A percentile compares a stretch with the other conserved stretches of the same genome.
These are phyloP conservation scores for Hemitrygon akajei DNA, from an alignment of 2,797 vertebrate genomes.

Conservation along the genomic window DNA sequence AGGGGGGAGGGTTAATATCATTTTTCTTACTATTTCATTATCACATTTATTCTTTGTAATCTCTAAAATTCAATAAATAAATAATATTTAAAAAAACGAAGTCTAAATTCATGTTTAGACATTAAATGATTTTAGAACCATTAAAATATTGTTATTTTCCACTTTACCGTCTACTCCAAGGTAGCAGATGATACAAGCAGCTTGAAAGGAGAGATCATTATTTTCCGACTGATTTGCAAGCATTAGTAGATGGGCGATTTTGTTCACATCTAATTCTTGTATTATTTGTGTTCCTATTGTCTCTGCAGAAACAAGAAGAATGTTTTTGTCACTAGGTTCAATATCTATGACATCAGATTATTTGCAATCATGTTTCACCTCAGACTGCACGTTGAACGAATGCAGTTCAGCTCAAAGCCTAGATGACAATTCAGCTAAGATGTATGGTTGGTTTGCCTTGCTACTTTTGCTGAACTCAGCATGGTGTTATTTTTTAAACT, in stretches of 20 bases:
- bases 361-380: neutral
- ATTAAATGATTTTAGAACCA: neutral
- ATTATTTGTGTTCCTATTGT: conserved; percentile 42
- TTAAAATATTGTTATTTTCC: neutral
- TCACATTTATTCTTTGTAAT: too few relatives aligned
- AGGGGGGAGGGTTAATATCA: too few relatives aligned
- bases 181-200: conserved; percentile 51
- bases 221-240: conserved; percentile 48
- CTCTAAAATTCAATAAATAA: too few relatives aligned
- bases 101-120: neutral
- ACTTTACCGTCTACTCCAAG: conserved; percentile 45
- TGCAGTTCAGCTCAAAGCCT: neutral
- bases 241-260: conserved; percentile 48
- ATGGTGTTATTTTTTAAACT: neutral
- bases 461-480: neutral
- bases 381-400: neutral
- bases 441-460: neutral
- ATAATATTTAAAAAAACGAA: too few relatives aligned
- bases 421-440: neutral
- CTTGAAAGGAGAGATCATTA: conserved; percentile 50
- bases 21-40: too few relatives aligned
- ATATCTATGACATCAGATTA: neutral
- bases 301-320: conserved; percentile 44
- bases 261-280: conserved; percentile 46
- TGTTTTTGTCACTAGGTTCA: neutral